Base-by-base conservation (phyloP, 2,797 vertebrate species). In the Tragopan temminckii region DNA sequence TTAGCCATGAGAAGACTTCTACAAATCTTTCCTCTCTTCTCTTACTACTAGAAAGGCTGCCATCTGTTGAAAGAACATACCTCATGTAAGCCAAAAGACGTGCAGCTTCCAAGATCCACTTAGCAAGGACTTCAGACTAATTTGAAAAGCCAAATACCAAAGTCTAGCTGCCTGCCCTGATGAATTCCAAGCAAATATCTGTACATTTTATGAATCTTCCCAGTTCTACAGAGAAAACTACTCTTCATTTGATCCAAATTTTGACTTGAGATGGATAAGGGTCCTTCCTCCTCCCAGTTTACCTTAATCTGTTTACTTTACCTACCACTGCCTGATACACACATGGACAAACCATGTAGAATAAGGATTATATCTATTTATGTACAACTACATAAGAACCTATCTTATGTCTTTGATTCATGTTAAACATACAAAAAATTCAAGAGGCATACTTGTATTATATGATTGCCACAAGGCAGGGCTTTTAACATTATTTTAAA, bases 321-420 rank as follows among this genome's bases (percentile, higher is more conserved):
- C 7, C 23, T 79, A 25, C 13, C 13, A 35, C 33, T 67, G 53
- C 4, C 17, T 29, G 75, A 78, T 2, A 7, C 5, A 59, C 2
- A 2, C n/a, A 68, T 1, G 66, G 5, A 61, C 25, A 18, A 52
- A 52, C 7, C 27, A 38, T 0, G 1, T 4, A 48, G 13, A 71
- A 16, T 78, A 84, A 86, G 23, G 7, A 62, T 17, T 57, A 2
- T 31, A 31, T 17, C 75, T 17, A 29, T 27, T 89, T 82, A 61
- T 48, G 18, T 20, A n/a, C 14, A 62, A 14, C 11, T 29, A 59
- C 3, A 3, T 15, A 50, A 75, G 29, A 80, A 50, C 58, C 58
- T 83, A n/a, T 16, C 50, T 71, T 75, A 64, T 11, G 7, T 43
- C 46, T 33, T 78, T 33, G 38, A 74, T 72, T 83, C 8, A 27